phyloP scores from a whole-genome alignment of 2,797 vertebrate genomes.

The Enoplosus armatus region DNA sequence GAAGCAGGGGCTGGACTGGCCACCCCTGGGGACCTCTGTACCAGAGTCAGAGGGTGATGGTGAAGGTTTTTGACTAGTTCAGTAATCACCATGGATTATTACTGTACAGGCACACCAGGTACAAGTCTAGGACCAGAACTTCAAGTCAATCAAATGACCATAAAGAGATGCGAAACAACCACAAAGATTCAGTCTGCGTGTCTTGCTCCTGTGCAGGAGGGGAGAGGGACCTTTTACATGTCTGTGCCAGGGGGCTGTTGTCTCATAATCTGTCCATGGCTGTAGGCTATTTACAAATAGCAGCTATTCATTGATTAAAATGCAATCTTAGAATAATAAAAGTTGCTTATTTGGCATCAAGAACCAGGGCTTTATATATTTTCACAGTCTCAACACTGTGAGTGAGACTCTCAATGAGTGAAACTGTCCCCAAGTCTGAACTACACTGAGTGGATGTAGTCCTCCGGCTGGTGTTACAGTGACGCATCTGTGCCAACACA shows the following conservation, averaged over 20 bases:
- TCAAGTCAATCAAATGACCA: neutral
- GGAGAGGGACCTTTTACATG: neutral
- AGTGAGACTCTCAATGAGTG: too few relatives aligned
- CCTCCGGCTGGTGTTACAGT: neutral
- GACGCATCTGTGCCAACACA: constrained; percentile 14
- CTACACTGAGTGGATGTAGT: neutral
- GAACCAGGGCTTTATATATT: neutral
- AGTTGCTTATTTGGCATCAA: neutral
- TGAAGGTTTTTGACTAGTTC: too few relatives aligned
- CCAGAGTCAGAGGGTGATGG: constrained; percentile 1
- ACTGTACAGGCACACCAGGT: neutral
- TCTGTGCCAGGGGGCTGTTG: neutral
- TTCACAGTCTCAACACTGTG: neutral
- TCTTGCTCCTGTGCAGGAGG: neutral
- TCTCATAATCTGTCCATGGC: neutral
- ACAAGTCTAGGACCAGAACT: neutral
- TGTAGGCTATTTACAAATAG: neutral
- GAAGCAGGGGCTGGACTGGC: neutral
- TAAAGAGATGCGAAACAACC: neutral
- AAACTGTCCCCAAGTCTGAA: too few relatives aligned
- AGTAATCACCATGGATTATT: too few relatives aligned
- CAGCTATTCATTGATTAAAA: constrained; percentile 12
- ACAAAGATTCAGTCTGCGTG: neutral
- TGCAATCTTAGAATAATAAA: neutral
- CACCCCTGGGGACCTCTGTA: neutral